These are phyloP conservation scores for Plutomurus gul DNA, from an alignment of 1,140 invertebrate species.

Conservation along the genomic window DNA sequence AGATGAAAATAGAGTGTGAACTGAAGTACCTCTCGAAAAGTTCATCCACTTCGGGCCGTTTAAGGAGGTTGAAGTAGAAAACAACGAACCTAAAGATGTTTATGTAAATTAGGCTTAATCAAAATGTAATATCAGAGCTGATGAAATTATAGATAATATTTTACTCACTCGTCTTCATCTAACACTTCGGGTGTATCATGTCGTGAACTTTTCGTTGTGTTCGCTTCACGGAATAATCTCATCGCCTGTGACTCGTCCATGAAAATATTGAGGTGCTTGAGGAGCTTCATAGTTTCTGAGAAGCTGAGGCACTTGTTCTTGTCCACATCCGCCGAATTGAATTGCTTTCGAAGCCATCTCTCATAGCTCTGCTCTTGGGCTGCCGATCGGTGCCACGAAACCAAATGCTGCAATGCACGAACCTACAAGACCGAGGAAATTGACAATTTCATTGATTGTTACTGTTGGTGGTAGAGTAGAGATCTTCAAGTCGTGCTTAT, in stretches of 20 bases:
- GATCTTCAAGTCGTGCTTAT: no score
- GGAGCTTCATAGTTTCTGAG: constrained; percentile 58
- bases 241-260: constrained; percentile 57
- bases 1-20: no score
- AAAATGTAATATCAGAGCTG: no score
- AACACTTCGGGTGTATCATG: constrained; percentile 56
- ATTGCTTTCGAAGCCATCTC: constrained; percentile 61
- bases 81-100: no score
- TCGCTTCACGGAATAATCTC: constrained; percentile 61
- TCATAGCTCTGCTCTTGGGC: constrained; percentile 48
- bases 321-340: constrained; percentile 61
- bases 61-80: constrained; percentile 62
- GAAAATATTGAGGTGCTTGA: constrained; percentile 60
- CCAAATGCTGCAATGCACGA: constrained; percentile 44
- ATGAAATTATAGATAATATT: no score
- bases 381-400: constrained; percentile 40
- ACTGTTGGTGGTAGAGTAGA: no score
- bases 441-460: no score
- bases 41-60: constrained; percentile 62
- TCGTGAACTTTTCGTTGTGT: constrained; percentile 60
- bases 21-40: constrained; percentile 61
- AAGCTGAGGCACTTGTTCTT: constrained; percentile 59
- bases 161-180: constrained; percentile 63
- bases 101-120: no score
- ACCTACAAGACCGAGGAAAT: constrained; percentile 38